These are phyloP conservation scores for Trichosurus vulpecula DNA, from an alignment of 2,797 vertebrate genomes.

Conservation along the genomic window DNA sequence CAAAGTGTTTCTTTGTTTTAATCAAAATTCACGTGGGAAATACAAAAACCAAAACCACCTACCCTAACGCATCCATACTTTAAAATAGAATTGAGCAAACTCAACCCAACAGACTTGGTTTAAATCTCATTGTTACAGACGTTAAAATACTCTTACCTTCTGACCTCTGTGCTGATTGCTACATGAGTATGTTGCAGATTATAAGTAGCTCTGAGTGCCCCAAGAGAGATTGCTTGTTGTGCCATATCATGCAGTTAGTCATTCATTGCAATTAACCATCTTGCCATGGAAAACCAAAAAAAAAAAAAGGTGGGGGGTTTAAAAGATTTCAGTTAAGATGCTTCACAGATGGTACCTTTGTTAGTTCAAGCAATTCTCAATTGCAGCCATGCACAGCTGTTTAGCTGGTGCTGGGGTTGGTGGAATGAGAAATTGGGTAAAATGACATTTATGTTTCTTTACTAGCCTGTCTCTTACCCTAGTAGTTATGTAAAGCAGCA, in stretches of 20 bases:
- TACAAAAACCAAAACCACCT: conserved; percentile 41
- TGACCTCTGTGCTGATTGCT: too few species aligned
- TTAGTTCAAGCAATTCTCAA: conserved; percentile 13
- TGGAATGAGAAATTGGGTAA: background rate
- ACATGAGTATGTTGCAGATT: background rate
- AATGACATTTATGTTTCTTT: background rate
- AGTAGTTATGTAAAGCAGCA: background rate
- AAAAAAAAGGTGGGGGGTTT: background rate
- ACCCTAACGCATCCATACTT: conserved; percentile 40
- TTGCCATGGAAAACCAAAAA: background rate
- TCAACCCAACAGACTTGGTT: background rate
- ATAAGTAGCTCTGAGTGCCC: background rate
- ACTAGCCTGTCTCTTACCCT: background rate
- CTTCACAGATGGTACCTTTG: background rate
- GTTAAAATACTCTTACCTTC: background rate
- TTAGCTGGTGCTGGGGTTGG: background rate
- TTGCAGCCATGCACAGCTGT: conserved; percentile 32
- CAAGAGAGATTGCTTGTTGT: background rate
- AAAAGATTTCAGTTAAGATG: background rate
- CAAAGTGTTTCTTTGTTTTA: background rate
- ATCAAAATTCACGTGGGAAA: conserved; percentile 6
- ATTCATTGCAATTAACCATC: background rate
- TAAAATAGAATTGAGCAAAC: background rate
- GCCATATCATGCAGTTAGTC: background rate
- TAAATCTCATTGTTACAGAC: background rate